These are phyloP conservation scores for Probaryconus sp. DNA, from an alignment of 1,140 invertebrate species.

Conservation along the genomic window DNA sequence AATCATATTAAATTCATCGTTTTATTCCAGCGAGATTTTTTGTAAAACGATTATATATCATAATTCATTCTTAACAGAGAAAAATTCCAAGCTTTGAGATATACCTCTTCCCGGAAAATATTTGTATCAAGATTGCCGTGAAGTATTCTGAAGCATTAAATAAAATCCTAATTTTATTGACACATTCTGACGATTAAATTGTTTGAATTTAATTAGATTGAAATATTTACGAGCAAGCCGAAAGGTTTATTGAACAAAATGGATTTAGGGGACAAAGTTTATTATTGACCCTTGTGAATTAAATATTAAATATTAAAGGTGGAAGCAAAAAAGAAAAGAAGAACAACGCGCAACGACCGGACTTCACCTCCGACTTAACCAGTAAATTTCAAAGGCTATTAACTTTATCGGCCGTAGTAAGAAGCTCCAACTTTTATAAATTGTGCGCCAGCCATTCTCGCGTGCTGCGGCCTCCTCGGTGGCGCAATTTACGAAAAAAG, in stretches of 20 bases:
- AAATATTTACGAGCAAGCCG: no score
- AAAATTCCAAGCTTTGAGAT: conserved; percentile 9
- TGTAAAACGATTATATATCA: no score
- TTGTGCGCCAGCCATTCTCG: conserved; percentile 59
- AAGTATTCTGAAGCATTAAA: conserved; percentile 10
- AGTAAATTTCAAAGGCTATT: conserved; percentile 74
- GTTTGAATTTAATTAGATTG: no score
- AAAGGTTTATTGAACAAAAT: no score
- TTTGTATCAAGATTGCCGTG: conserved; percentile 3
- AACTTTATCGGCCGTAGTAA: conserved; percentile 72
- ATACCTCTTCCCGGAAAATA: conserved; percentile 11
- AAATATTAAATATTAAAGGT: conserved; percentile 48
- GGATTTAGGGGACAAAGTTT: no score
- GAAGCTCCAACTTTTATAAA: conserved; percentile 74
- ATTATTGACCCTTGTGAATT: no score
- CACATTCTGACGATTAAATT: neutral
- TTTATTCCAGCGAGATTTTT: no score
- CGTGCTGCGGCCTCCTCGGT: conserved; percentile 50
- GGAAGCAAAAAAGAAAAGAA: neutral
- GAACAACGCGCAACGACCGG: conserved; percentile 35
- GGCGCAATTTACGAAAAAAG: conserved; percentile 72
- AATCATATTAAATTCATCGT: conserved; percentile 11
- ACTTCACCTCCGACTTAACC: conserved; percentile 47
- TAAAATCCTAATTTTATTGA: conserved; percentile 17
- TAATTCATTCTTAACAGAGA: neutral